Evolutionary conservation across 1,140 invertebrate genomes (phyloP).

Genomic region (Doryteuthis pealeii): DNA sequence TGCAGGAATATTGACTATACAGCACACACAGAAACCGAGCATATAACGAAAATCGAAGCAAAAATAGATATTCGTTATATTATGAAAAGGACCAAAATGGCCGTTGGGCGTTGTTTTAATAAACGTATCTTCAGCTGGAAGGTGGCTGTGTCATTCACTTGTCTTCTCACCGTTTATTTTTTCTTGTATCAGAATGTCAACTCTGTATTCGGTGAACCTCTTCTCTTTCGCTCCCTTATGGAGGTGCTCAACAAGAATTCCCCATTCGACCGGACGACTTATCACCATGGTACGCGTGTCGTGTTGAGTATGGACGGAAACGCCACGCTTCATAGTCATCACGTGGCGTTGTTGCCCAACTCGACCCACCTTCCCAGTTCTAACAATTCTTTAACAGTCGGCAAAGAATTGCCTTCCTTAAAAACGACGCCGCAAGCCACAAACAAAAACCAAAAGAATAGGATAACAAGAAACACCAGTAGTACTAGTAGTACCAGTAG

Average conservation of each 20-base stretch:
- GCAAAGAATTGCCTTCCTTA: neutral
- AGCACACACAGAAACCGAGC: neutral
- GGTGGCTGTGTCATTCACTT: neutral
- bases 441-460: neutral
- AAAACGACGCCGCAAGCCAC: neutral
- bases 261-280: neutral
- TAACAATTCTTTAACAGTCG: no score
- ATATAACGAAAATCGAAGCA: neutral
- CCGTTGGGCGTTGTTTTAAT: neutral
- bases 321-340: neutral
- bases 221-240: neutral
- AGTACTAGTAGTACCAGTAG: neutral
- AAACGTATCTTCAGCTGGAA: conserved; percentile 12
- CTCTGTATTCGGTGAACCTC: neutral
- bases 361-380: neutral
- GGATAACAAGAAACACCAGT: no score
- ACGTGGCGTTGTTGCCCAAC: neutral
- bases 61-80: neutral
- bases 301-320: neutral
- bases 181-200: conserved; percentile 5
- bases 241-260: neutral
- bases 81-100: neutral
- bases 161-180: conserved; percentile 3
- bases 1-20: neutral
- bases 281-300: neutral